A percentile compares a stretch with the other conserved stretches of the same genome.
Conservation (phyloP, 2,113 vertebrate genomes). For the Gopherus evgoodei region DNA sequence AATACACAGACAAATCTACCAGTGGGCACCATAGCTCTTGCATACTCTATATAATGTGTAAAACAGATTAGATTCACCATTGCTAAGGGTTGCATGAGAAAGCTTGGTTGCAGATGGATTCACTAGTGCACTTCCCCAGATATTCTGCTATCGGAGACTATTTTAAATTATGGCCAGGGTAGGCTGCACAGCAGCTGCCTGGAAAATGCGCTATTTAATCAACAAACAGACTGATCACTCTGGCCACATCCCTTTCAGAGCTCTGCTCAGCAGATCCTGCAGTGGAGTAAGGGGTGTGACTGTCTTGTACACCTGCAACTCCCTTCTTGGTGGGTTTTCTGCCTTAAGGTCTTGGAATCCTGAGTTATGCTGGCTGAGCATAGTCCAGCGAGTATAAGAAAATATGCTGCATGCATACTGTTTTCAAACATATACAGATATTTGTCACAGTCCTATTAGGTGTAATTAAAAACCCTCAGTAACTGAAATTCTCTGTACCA, state of each 20-base stretch:
- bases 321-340: not conserved
- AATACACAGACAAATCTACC: not conserved
- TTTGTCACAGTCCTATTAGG: not conserved
- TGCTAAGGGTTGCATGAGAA: accelerated
- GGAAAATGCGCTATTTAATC: not conserved
- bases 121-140: not conserved
- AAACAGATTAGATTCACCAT: not conserved
- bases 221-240: not conserved
- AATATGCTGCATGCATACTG: not conserved
- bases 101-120: not conserved
- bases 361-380: not conserved
- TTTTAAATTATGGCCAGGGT: not conserved
- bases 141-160: not conserved
- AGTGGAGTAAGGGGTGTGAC: too few species aligned
- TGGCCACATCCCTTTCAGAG: not conserved
- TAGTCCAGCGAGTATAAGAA: not conserved
- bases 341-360: not conserved
- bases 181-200: not conserved
- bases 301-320: not conserved
- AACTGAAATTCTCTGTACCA: not conserved
- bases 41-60: accelerated
- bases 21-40: not conserved
- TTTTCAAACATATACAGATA: not conserved
- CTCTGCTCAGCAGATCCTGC: not conserved
- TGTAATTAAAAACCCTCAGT: not conserved